phyloP scores from a whole-genome alignment of 2,888 invertebrate genomes.

The Standfussiana lucernea region DNA sequence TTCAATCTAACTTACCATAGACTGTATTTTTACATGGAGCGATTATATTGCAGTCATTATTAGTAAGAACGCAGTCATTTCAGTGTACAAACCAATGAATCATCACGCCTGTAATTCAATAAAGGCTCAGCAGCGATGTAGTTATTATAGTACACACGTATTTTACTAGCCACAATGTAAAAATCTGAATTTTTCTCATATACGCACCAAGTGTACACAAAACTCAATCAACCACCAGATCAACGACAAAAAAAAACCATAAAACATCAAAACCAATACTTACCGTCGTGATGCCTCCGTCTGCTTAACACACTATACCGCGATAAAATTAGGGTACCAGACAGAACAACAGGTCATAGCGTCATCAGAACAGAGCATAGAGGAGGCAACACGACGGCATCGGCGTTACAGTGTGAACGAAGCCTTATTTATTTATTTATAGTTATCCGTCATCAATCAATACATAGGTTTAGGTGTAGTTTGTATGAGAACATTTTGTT shows the following conservation, averaged over 20 bases:
- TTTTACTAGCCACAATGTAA: not conserved
- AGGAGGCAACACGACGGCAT: constrained; percentile 89
- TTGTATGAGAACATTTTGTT: constrained; percentile 75
- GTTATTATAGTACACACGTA: not conserved
- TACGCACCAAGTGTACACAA: constrained; percentile 22
- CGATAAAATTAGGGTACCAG: constrained; percentile 55
- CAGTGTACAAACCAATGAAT: not conserved
- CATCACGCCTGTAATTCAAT: not conserved
- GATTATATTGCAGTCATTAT: not conserved
- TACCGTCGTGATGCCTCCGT: constrained; percentile 88
- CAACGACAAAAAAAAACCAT: constrained; percentile 55
- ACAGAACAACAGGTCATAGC: constrained; percentile 75
- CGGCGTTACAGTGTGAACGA: constrained; percentile 74
- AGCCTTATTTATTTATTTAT: constrained; percentile 76
- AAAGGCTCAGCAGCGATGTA: not conserved
- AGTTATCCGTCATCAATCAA: constrained; percentile 90
- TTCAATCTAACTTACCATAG: not conserved
- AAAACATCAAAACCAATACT: constrained; percentile 72
- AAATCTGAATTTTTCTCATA: not conserved
- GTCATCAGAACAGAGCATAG: constrained; percentile 90
- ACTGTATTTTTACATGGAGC: not conserved
- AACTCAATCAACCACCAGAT: constrained; percentile 45
- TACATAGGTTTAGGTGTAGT: constrained; percentile 69
- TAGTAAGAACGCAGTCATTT: not conserved
- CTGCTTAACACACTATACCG: constrained; percentile 74